phyloP scores from a whole-genome alignment of 2,113 vertebrate genomes.

The Malurus alboscapulatus region DNA sequence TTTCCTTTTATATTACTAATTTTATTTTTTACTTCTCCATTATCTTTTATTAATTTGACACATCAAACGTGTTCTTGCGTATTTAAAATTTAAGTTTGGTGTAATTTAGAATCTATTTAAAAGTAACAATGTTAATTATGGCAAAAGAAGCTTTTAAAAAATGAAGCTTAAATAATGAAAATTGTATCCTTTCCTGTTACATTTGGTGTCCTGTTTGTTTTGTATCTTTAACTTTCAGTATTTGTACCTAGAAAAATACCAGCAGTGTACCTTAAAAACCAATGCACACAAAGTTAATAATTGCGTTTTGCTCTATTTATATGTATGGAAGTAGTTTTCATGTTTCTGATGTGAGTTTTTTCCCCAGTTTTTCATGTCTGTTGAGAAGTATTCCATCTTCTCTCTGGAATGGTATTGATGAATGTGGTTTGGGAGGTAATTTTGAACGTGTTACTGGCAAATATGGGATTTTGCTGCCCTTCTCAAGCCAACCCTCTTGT shows the following conservation, averaged over 20 bases:
- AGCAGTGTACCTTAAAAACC: background rate
- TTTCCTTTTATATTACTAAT: background rate
- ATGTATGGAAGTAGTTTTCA: background rate
- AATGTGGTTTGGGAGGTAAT: background rate
- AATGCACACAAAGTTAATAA: background rate
- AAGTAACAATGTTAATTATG: background rate
- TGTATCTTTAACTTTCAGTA: background rate
- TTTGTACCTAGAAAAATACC: background rate
- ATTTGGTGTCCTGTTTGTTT: background rate
- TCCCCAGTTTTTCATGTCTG: accelerated
- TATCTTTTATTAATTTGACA: background rate
- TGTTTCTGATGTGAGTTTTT: background rate
- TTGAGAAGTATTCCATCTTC: background rate
- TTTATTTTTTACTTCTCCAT: background rate
- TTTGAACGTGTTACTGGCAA: background rate
- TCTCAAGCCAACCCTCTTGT: background rate
- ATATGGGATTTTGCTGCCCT: background rate
- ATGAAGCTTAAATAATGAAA: background rate
- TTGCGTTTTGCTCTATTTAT: background rate
- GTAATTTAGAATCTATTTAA: background rate
- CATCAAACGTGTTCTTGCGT: background rate
- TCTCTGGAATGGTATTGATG: background rate
- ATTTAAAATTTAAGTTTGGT: background rate
- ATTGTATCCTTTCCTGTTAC: background rate
- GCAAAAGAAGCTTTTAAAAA: background rate